These are phyloP conservation scores for Semotilus atromaculatus DNA, from an alignment of 2,797 vertebrate species.

Conservation along the genomic window DNA sequence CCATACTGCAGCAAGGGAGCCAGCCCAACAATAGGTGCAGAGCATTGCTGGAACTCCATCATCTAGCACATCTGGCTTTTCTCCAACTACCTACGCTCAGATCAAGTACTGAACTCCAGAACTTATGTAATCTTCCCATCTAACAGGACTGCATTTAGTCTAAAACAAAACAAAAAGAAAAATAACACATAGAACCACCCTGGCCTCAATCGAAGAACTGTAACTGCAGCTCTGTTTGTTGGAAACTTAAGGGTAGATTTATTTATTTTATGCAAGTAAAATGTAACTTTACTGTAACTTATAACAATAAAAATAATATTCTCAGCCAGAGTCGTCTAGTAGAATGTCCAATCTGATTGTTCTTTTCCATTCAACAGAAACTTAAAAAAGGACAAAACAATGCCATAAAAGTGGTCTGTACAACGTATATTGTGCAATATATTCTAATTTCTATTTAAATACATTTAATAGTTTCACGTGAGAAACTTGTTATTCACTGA, in stretches of 20 bases:
- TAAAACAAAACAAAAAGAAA: neutral
- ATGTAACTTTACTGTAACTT: neutral
- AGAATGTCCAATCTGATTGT: neutral
- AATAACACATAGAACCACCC: neutral
- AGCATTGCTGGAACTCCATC: constrained; percentile 72
- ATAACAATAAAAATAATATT: neutral
- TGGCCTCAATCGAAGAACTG: neutral
- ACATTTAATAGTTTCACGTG: neutral
- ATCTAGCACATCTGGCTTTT: constrained; percentile 49
- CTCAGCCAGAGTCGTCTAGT: neutral
- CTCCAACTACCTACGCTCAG: constrained; percentile 16
- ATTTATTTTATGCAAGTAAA: neutral
- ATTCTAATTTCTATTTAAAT: neutral
- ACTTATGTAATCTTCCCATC: constrained; percentile 11
- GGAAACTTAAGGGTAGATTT: neutral
- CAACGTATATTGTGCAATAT: neutral
- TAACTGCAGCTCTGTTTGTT: neutral
- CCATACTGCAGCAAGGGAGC: constrained; percentile 78
- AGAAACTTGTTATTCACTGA: neutral
- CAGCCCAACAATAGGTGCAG: constrained; percentile 76
- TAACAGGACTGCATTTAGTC: neutral
- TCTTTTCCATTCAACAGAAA: neutral
- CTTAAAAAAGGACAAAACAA: neutral
- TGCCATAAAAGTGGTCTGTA: neutral
- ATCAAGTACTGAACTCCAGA: constrained; percentile 24